A percentile compares a stretch with the other conserved stretches of the same genome.
phyloP scores from a whole-genome alignment of 2,113 vertebrate genomes.

The Tyrannus savana region DNA sequence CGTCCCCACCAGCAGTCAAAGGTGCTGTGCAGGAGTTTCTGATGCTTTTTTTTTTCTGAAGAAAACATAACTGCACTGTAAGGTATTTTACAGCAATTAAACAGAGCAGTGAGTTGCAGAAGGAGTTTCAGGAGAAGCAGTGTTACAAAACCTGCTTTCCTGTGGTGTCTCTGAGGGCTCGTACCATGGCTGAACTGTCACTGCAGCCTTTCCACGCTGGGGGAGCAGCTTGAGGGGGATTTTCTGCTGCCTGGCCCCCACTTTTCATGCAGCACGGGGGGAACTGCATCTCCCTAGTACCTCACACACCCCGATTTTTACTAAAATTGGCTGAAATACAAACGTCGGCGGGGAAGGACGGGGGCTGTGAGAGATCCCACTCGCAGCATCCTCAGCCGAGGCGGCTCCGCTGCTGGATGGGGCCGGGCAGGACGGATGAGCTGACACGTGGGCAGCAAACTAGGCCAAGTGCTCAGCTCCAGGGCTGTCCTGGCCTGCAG shows the following conservation, averaged over 20 bases:
- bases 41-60: background rate
- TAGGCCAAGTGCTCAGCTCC: background rate
- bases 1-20: fast-evolving
- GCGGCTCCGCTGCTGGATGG: fast-evolving
- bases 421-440: background rate
- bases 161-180: background rate
- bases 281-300: background rate
- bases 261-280: background rate
- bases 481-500: background rate
- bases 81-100: background rate
- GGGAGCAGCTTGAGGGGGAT: background rate
- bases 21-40: background rate
- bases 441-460: background rate
- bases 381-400: background rate
- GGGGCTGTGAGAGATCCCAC: fast-evolving
- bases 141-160: background rate
- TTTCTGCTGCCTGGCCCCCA: background rate
- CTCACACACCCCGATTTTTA: fast-evolving
- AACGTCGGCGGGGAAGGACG: background rate
- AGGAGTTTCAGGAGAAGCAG: background rate
- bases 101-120: background rate
- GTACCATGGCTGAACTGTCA: background rate
- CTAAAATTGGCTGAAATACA: background rate
- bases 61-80: background rate
- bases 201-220: background rate